phyloP scores from a whole-genome alignment of 2,888 invertebrate species.

The Spatulosminthurus flaviceps region DNA sequence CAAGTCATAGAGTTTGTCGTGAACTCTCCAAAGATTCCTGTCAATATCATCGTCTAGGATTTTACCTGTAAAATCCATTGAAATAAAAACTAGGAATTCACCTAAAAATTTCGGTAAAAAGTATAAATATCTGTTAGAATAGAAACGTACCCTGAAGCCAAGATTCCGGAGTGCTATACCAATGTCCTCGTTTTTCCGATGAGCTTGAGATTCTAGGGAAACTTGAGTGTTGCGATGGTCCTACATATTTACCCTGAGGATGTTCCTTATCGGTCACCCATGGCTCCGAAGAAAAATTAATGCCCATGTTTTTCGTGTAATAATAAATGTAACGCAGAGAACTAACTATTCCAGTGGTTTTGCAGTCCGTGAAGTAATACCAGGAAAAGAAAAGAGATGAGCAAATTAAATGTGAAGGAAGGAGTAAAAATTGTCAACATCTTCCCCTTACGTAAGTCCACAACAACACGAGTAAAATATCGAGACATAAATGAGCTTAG shows the following conservation, averaged over 20 bases:
- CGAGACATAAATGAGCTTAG: no score
- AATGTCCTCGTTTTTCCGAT: constrained; percentile 40
- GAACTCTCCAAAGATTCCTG: constrained; percentile 63
- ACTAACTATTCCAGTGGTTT: no score
- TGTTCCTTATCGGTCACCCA: not conserved
- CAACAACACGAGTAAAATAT: no score
- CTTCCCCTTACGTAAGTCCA: no score
- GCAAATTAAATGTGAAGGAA: no score
- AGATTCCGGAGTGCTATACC: constrained; percentile 47
- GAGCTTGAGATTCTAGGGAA: constrained; percentile 47
- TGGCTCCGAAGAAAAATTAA: not conserved
- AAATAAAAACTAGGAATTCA: not conserved
- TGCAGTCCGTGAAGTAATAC: no score
- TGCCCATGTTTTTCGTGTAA: no score
- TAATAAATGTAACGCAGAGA: no score
- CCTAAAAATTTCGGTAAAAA: no score
- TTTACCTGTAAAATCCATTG: constrained; percentile 47
- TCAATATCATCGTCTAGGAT: constrained; percentile 58
- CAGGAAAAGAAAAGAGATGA: no score
- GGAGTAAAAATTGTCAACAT: no score
- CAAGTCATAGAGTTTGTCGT: constrained; percentile 69
- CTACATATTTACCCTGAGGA: not conserved
- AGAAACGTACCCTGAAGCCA: constrained; percentile 47
- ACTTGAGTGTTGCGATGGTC: not conserved
- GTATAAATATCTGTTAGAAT: no score